Conservation (phyloP, 2,888 invertebrate species). For the Sarcophaga subvicina region DNA sequence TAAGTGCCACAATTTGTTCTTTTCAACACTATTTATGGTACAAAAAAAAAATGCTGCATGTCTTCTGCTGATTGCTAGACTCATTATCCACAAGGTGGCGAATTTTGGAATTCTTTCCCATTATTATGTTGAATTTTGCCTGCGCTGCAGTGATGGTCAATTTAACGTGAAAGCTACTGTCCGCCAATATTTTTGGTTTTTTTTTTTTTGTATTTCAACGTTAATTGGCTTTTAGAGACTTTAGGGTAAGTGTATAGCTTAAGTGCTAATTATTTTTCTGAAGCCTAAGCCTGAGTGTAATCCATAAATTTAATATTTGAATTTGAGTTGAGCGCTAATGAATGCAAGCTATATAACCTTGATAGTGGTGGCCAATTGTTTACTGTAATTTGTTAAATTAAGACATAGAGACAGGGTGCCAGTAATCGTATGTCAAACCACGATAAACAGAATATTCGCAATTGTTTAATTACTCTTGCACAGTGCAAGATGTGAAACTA, state of each 20-base stretch:
- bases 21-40: conserved; percentile 53
- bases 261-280: background rate
- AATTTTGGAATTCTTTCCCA: conserved; percentile 35
- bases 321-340: background rate
- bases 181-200: background rate
- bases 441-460: no score
- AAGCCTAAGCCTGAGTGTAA: background rate
- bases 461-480: no score
- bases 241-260: background rate
- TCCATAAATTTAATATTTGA: background rate
- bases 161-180: conserved; percentile 34
- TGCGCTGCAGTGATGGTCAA: conserved; percentile 38
- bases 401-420: no score
- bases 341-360: no score
- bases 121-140: background rate
- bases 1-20: conserved; percentile 62
- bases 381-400: no score
- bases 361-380: no score
- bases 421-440: no score
- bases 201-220: background rate
- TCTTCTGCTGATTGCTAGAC: background rate
- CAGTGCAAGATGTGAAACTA: no score
- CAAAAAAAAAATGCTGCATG: background rate
- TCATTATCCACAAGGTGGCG: conserved; percentile 52
- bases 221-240: background rate